Conservation (phyloP, 2,888 invertebrate species). For the Penaeus monodon region DNA sequence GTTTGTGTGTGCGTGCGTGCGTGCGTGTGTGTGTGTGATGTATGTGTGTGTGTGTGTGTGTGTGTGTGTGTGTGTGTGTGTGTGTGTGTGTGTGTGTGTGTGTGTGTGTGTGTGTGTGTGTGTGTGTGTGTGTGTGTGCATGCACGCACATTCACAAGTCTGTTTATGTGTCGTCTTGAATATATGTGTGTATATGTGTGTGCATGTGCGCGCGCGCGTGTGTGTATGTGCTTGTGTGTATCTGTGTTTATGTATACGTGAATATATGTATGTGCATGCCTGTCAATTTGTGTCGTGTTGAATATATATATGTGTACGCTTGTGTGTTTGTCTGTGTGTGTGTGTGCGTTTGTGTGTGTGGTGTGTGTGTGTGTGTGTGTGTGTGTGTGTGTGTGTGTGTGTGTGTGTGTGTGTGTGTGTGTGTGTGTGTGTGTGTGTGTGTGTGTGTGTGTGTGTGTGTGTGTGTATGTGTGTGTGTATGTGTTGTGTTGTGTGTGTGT, state of each 20-base stretch:
- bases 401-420: not conserved
- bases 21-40: not conserved
- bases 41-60: constrained; percentile 5
- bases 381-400: not conserved
- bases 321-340: not conserved
- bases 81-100: constrained; percentile 5
- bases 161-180: not conserved
- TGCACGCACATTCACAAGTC: not conserved
- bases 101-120: not conserved
- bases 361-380: not conserved
- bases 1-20: not conserved
- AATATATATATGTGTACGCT: not conserved
- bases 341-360: not conserved
- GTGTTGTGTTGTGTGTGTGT: not conserved
- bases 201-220: not conserved
- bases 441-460: not conserved
- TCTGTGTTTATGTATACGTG: not conserved
- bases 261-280: not conserved
- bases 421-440: not conserved
- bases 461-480: not conserved
- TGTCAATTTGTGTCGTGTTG: not conserved
- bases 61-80: constrained; percentile 8
- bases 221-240: not conserved
- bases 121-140: constrained; percentile 4
- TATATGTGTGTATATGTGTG: not conserved